Conservation (phyloP, 2,888 invertebrate species). For the Hypolimnas misippus region DNA sequence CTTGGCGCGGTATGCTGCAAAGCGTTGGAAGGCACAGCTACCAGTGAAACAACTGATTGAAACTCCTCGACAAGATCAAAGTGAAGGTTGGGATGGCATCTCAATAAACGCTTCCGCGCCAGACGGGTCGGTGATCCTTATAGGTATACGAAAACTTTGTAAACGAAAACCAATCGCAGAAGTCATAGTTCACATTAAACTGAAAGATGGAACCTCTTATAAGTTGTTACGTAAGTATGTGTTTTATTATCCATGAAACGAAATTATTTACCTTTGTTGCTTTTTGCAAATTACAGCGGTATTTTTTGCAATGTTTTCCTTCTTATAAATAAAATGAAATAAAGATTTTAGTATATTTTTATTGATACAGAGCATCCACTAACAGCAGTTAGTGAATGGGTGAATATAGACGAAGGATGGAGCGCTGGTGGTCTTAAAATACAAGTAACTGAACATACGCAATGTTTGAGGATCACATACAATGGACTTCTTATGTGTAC, state of each 20-base stretch:
- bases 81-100: conserved; percentile 66
- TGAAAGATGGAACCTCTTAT: conserved; percentile 67
- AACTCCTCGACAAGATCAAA: conserved; percentile 52
- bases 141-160: conserved; percentile 79
- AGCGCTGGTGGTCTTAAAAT: conserved; percentile 85
- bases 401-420: conserved; percentile 71
- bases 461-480: conserved; percentile 86
- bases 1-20: conserved; percentile 66
- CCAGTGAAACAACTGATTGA: conserved; percentile 52
- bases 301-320: too few species aligned
- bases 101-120: conserved; percentile 82
- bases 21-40: conserved; percentile 63
- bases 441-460: conserved; percentile 85
- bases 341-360: too few species aligned
- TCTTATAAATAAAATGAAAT: too few species aligned
- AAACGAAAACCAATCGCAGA: conserved; percentile 78
- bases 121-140: conserved; percentile 81
- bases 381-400: conserved; percentile 68
- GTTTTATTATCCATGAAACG: too few species aligned
- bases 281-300: too few species aligned
- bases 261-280: too few species aligned
- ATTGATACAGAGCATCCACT: conserved; percentile 79
- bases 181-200: conserved; percentile 79
- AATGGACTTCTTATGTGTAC: conserved; percentile 87
- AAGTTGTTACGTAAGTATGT: conserved; percentile 61